phyloP scores from a whole-genome alignment of 92 coral and sea anemone genomes.

The Isaurus tuberculatus region DNA sequence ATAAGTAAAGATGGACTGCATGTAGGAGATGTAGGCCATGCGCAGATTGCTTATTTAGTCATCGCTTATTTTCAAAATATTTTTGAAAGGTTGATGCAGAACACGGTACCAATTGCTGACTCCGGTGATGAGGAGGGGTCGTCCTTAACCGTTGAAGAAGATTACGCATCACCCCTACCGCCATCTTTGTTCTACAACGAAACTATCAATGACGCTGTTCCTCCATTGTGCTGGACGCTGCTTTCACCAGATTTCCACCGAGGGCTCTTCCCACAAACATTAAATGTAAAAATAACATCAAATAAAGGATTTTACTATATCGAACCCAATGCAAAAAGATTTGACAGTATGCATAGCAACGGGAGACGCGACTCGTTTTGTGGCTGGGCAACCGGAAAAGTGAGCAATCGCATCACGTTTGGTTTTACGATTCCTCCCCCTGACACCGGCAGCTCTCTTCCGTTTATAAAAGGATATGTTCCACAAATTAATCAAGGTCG shows the following conservation, averaged over 20 bases:
- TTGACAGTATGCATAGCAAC: slow-evolving; percentile 5
- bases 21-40: slow-evolving; percentile 37
- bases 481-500: not conserved
- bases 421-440: slow-evolving; percentile 21
- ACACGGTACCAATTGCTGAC: not conserved
- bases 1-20: slow-evolving; percentile 45
- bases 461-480: not conserved
- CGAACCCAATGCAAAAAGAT: slow-evolving; percentile 14
- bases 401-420: slow-evolving; percentile 13
- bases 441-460: not conserved
- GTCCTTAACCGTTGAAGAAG: not conserved
- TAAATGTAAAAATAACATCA: slow-evolving; percentile 17
- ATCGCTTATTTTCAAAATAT: slow-evolving; percentile 29
- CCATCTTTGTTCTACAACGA: slow-evolving; percentile 11
- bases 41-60: slow-evolving; percentile 37
- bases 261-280: slow-evolving; percentile 27
- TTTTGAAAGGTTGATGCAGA: slow-evolving; percentile 7
- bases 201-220: not conserved
- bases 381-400: slow-evolving; percentile 23
- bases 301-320: slow-evolving; percentile 31
- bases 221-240: slow-evolving; percentile 32
- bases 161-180: slow-evolving; percentile 17
- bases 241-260: slow-evolving; percentile 27
- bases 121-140: slow-evolving; percentile 21
- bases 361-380: slow-evolving; percentile 33